Evolutionary conservation across 2,888 invertebrate genomes (phyloP).

Genomic region (Dascillus cervinus): DNA sequence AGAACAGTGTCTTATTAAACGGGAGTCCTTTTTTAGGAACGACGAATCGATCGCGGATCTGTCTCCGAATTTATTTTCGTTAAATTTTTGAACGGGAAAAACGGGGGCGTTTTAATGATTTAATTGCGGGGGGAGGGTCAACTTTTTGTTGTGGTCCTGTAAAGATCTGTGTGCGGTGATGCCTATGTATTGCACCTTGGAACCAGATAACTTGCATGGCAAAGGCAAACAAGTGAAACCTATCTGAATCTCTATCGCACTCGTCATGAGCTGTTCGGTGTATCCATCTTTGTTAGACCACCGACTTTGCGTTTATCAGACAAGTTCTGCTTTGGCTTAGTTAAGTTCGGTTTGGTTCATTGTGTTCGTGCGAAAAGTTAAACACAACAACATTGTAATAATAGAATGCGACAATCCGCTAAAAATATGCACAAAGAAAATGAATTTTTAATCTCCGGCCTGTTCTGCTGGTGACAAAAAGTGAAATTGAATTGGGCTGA

Average conservation of each 20-base stretch:
- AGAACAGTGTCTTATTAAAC: constrained; percentile 15
- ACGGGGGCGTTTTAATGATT: no score
- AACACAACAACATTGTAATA: constrained; percentile 10
- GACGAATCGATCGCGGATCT: no score
- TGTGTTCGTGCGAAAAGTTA: constrained; percentile 15
- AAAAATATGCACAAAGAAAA: no score
- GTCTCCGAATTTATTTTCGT: no score
- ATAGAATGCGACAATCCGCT: constrained; percentile 10
- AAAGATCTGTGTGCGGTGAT: constrained; percentile 18
- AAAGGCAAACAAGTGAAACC: constrained; percentile 13
- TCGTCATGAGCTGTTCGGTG: constrained; percentile 2
- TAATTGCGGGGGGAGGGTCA: no score
- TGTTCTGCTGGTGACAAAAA: no score
- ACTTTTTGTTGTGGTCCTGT: constrained; percentile 17
- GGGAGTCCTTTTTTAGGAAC: no score
- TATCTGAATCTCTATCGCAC: constrained; percentile 14
- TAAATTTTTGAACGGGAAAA: no score
- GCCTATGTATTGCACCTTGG: constrained; percentile 21
- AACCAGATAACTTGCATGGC: constrained; percentile 20
- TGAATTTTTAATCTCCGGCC: no score
- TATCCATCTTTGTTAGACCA: constrained; percentile 17
- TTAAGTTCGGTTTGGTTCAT: constrained; percentile 16
- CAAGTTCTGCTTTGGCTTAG: constrained; percentile 18
- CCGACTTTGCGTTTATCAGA: constrained; percentile 19
- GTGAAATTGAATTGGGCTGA: no score